Evolutionary conservation across 1,140 invertebrate genomes (phyloP).

Genomic region (Rhopalosiphum padi): DNA sequence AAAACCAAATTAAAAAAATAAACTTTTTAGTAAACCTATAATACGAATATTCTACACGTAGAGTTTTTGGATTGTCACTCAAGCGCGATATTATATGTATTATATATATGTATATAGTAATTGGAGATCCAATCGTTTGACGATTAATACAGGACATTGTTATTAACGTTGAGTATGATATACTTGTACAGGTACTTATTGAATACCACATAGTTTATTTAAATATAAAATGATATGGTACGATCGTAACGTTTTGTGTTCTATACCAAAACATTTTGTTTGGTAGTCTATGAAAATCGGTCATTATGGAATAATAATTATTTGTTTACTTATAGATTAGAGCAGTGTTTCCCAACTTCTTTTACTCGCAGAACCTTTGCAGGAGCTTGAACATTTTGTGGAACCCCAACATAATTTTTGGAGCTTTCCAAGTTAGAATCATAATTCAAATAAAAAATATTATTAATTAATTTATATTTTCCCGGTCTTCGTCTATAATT

Average conservation of each 20-base stretch:
- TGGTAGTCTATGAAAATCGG: not conserved
- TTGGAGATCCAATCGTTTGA: not conserved
- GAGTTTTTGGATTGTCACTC: not conserved
- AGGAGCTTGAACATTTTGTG: no score
- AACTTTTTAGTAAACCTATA: not conserved
- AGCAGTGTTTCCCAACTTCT: no score
- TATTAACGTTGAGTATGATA: not conserved
- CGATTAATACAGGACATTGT: not conserved
- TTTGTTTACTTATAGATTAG: no score
- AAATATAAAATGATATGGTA: not conserved
- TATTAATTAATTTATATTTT: no score
- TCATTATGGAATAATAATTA: no score
- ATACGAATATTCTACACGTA: not conserved
- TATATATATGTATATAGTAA: not conserved
- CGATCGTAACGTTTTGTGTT: not conserved
- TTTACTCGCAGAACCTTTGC: no score
- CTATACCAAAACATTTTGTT: no score
- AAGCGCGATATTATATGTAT: not conserved
- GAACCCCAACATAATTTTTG: no score
- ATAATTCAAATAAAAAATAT: no score
- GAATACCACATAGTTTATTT: not conserved
- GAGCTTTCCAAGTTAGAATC: no score
- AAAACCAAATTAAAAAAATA: conserved; percentile 6
- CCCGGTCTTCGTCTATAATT: not conserved
- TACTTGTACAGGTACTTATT: not conserved